Conservation (phyloP, 2,797 vertebrate genomes). For the Anomalospiza imberbis region DNA sequence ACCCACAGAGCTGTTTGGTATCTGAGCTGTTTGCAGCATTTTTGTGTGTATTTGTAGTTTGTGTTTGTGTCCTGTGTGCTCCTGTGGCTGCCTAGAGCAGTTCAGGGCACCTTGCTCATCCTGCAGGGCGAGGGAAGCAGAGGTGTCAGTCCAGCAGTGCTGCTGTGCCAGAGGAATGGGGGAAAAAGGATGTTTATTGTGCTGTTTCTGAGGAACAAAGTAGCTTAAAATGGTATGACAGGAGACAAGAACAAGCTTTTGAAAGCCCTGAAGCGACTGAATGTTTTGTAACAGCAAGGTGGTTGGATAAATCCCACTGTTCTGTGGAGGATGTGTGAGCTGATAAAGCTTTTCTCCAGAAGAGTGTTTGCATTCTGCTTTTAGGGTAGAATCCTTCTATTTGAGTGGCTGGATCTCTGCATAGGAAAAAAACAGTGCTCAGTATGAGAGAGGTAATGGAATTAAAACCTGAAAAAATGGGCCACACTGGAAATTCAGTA, state of each 20-base stretch:
- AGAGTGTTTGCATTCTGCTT: not conserved
- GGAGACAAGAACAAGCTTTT: not conserved
- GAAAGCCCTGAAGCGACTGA: not conserved
- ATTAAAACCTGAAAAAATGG: not conserved
- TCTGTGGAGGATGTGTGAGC: not conserved
- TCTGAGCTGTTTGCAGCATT: not conserved
- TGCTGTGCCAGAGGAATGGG: not conserved
- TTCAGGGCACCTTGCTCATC: accelerated
- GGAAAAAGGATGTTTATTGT: not conserved
- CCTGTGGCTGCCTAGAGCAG: no score
- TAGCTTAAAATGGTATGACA: not conserved
- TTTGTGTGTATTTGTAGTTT: not conserved
- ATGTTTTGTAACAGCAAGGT: not conserved
- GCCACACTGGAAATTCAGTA: not conserved
- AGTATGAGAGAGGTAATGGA: not conserved
- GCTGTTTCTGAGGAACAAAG: not conserved
- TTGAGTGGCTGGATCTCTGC: not conserved
- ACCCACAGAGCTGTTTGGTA: not conserved
- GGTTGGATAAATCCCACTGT: not conserved
- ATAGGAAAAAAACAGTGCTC: not conserved
- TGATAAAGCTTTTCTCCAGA: not conserved
- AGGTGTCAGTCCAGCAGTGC: not conserved
- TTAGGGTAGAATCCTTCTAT: not conserved
- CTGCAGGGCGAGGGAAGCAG: not conserved
- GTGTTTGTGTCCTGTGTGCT: not conserved